phyloP scores from a whole-genome alignment of 2,797 vertebrate genomes.

The Poeciliopsis gracilis region DNA sequence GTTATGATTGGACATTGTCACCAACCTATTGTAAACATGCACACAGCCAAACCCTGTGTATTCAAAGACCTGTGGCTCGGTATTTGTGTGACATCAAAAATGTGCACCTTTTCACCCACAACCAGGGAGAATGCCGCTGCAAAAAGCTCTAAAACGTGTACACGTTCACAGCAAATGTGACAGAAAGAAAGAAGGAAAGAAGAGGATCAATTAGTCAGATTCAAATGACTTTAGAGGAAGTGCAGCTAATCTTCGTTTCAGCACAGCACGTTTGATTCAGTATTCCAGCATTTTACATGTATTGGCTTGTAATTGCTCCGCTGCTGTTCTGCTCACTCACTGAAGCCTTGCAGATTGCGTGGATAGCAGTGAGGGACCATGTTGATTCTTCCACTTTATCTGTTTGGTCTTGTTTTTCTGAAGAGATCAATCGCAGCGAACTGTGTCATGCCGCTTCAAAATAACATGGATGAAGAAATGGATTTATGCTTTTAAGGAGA shows the following conservation, averaged over 20 bases:
- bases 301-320: neutral
- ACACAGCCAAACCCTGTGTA: neutral
- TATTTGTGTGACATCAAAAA: neutral
- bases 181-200: neutral
- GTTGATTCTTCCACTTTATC: neutral
- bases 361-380: neutral
- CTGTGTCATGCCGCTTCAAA: neutral
- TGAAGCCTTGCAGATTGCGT: neutral
- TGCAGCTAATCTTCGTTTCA: neutral
- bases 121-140: neutral
- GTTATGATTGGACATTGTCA: slow-evolving; percentile 25
- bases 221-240: neutral
- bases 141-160: neutral
- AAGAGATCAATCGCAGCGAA: neutral
- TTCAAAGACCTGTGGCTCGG: neutral
- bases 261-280: neutral
- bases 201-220: neutral
- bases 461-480: neutral
- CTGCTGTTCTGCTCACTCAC: neutral
- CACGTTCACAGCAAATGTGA: neutral
- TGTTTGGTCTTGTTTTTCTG: slow-evolving; percentile 1
- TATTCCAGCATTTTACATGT: neutral
- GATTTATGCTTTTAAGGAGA: neutral
- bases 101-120: neutral
- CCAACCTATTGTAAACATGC: neutral